Percentiles rank a stretch among this genome's conserved stretches.
These are phyloP conservation scores for Plumapathes pennacea DNA, from an alignment of 92 coral and sea anemone species.

Conservation along the genomic window DNA sequence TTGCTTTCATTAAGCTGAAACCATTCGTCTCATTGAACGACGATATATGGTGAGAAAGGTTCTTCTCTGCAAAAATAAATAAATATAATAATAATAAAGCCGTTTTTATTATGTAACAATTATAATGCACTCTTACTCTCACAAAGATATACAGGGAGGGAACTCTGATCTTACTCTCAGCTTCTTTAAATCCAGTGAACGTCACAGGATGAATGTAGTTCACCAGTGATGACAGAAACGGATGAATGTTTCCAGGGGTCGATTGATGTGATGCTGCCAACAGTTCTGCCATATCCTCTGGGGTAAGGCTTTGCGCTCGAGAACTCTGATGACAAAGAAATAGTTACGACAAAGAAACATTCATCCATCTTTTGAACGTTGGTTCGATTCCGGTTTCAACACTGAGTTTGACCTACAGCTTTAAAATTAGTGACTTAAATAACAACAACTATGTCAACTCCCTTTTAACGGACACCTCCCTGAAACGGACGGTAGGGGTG, in stretches of 20 bases:
- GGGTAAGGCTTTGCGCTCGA: conserved; percentile 81
- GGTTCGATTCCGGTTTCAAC: neutral
- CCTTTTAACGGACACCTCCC: neutral
- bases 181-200: conserved; percentile 91
- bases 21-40: conserved; percentile 97
- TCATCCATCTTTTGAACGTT: neutral
- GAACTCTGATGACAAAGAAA: conserved; percentile 44
- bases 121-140: neutral
- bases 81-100: neutral
- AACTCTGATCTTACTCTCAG: conserved; percentile 81
- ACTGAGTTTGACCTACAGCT: neutral
- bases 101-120: neutral
- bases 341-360: too few species aligned
- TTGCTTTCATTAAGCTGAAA: conserved; percentile 85
- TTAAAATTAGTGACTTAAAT: neutral
- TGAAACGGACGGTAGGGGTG: too few species aligned
- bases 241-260: conserved; percentile 91
- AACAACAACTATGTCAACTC: neutral
- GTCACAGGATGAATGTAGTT: conserved; percentile 96
- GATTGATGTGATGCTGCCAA: conserved; percentile 40
- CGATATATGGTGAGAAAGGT: conserved; percentile 79
- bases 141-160: too few species aligned
- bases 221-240: conserved; percentile 86
- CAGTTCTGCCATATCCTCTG: conserved; percentile 71
- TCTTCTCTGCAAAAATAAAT: conserved; percentile 43